A percentile compares a stretch with the other conserved stretches of the same genome.
Conservation (phyloP, 2,113 vertebrate species). For the Antechinus flavipes region DNA sequence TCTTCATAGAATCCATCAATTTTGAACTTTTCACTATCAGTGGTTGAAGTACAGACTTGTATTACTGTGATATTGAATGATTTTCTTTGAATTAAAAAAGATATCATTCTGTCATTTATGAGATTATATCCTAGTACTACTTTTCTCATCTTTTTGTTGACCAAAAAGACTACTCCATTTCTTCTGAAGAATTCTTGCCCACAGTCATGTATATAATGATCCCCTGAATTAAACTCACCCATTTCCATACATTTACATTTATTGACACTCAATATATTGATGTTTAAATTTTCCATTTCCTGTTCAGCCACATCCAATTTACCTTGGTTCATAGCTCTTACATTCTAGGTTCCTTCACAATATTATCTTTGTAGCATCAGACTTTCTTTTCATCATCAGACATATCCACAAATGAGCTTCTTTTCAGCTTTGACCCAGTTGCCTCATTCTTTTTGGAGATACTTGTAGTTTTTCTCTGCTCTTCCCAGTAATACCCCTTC, state of each 20-base stretch:
- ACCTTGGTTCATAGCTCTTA: neutral
- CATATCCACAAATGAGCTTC: neutral
- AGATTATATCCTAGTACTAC: neutral
- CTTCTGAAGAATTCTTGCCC: too few relatives aligned
- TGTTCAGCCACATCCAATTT: neutral
- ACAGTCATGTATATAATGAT: neutral
- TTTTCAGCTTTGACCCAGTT: neutral
- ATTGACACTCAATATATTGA: neutral
- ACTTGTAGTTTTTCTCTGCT: neutral
- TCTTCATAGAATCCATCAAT: neutral
- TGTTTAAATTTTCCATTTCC: neutral
- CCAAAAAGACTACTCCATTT: neutral
- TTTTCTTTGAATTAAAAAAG: neutral
- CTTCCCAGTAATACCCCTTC: neutral
- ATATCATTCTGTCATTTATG: neutral
- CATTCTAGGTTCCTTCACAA: neutral
- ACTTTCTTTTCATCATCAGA: neutral
- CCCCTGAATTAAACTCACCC: neutral
- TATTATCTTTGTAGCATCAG: neutral
- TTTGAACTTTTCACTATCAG: neutral
- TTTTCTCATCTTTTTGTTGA: neutral
- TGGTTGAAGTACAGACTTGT: neutral
- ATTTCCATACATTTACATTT: neutral
- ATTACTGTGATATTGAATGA: neutral
- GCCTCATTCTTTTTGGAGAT: neutral